Percentiles rank a stretch among this genome's conserved stretches.
These are phyloP conservation scores for Istiophorus platypterus DNA, from an alignment of 2,113 vertebrate species.

Conservation along the genomic window DNA sequence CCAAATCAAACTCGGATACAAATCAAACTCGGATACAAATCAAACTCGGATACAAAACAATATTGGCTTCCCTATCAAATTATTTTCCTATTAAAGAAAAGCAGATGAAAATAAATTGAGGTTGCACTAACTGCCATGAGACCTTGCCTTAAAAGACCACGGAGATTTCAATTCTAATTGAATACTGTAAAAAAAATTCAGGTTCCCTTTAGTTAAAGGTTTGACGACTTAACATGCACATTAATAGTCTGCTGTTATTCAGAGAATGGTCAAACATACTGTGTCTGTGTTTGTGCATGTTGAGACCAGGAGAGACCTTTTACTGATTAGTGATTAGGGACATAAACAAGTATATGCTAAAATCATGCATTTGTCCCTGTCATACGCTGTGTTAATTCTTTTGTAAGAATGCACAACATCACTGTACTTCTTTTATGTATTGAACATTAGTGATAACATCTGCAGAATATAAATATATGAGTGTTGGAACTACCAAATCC, in stretches of 20 bases:
- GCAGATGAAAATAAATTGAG: slow-evolving; percentile 10
- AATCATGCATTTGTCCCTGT: slow-evolving; percentile 13
- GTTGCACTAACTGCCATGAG: slow-evolving; percentile 70
- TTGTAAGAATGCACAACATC: no score
- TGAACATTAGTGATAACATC: not conserved
- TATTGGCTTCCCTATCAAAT: slow-evolving; percentile 45
- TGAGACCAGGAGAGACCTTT: slow-evolving; percentile 26
- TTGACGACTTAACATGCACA: slow-evolving; percentile 19
- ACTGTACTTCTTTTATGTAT: not conserved
- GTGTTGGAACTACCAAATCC: not conserved
- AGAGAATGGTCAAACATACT: slow-evolving; percentile 1
- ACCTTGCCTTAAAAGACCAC: slow-evolving; percentile 62
- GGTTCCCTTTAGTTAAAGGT: slow-evolving; percentile 9
- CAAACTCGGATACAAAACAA: slow-evolving; percentile 8
- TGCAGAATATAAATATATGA: not conserved
- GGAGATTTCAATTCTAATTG: slow-evolving; percentile 37
- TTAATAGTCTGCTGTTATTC: slow-evolving; percentile 1
- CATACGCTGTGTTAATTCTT: slow-evolving; percentile 1
- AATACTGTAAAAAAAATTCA: slow-evolving; percentile 33
- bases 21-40: slow-evolving; percentile 33
- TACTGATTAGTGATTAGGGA: not conserved
- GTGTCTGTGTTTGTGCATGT: slow-evolving; percentile 39
- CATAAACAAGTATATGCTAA: not conserved
- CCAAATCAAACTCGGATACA: slow-evolving; percentile 37
- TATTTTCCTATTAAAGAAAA: slow-evolving; percentile 15